Percentiles rank a stretch among this genome's conserved stretches.
phyloP scores from a whole-genome alignment of 1,140 invertebrate genomes.

The Drosophila suzukii region DNA sequence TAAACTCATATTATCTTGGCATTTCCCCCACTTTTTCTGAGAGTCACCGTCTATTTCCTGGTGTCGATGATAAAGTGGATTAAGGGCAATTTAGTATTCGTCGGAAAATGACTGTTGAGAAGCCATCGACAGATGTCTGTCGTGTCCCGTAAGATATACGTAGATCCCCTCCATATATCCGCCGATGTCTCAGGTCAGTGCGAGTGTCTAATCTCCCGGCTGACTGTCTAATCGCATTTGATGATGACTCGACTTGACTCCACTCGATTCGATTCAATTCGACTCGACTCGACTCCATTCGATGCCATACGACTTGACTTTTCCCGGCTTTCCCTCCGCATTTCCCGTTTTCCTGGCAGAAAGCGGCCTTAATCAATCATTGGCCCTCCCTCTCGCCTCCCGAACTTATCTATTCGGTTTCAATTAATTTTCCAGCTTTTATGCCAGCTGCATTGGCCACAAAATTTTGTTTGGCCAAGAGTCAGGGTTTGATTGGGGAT shows the following conservation, averaged over 20 bases:
- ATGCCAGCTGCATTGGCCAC: slow-evolving; percentile 67
- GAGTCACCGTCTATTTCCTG: slow-evolving; percentile 23
- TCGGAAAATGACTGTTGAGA: slow-evolving; percentile 38
- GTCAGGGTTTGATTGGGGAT: slow-evolving; percentile 45
- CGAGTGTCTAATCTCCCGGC: slow-evolving; percentile 46
- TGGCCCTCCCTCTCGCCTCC: slow-evolving; percentile 23
- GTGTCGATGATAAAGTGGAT: slow-evolving; percentile 34
- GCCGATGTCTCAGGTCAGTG: slow-evolving; percentile 37
- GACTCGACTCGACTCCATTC: slow-evolving; percentile 16
- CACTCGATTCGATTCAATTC: slow-evolving; percentile 31
- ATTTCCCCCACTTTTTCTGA: background rate
- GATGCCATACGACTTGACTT: slow-evolving; percentile 21
- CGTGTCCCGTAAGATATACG: background rate
- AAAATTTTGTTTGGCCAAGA: slow-evolving; percentile 60
- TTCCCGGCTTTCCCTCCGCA: background rate
- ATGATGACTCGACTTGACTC: slow-evolving; percentile 66
- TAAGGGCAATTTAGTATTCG: slow-evolving; percentile 41
- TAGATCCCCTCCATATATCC: background rate
- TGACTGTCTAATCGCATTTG: slow-evolving; percentile 65
- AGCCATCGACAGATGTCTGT: slow-evolving; percentile 41
- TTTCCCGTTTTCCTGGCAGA: slow-evolving; percentile 5
- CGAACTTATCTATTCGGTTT: slow-evolving; percentile 54
- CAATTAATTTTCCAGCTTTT: slow-evolving; percentile 72
- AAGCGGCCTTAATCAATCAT: slow-evolving; percentile 58
- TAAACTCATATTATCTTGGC: background rate